Percentiles rank a stretch among this genome's conserved stretches.
Conservation (phyloP, 2,888 invertebrate species). For the Drosophila longiperda region DNA sequence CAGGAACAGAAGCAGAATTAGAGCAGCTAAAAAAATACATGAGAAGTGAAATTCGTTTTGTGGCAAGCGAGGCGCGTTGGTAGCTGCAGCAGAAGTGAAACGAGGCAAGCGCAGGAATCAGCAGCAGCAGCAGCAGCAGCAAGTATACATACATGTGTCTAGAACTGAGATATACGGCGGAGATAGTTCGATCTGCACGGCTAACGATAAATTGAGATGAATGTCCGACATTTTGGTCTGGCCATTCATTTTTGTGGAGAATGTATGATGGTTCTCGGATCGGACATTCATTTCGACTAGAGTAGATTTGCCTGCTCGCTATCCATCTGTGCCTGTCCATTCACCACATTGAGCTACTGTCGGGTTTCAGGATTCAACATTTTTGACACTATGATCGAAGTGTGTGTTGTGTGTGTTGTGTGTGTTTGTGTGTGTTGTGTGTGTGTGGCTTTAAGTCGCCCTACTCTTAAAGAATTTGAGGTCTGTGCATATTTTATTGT, state of each 20-base stretch:
- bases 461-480: slow-evolving; percentile 24
- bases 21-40: slow-evolving; percentile 67
- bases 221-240: slow-evolving; percentile 53
- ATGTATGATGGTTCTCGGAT: background rate
- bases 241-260: slow-evolving; percentile 25
- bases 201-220: slow-evolving; percentile 78
- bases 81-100: slow-evolving; percentile 4
- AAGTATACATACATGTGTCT: slow-evolving; percentile 16
- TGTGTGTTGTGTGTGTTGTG: background rate
- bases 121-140: slow-evolving; percentile 9
- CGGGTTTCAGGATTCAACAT: slow-evolving; percentile 25
- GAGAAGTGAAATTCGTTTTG: slow-evolving; percentile 75
- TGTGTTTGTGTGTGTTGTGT: no score
- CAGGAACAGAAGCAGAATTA: slow-evolving; percentile 5
- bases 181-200: slow-evolving; percentile 68
- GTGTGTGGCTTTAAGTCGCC: slow-evolving; percentile 27
- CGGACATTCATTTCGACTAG: slow-evolving; percentile 12
- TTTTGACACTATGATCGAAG: slow-evolving; percentile 34
- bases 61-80: slow-evolving; percentile 34
- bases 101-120: background rate
- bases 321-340: slow-evolving; percentile 51
- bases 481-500: slow-evolving; percentile 65
- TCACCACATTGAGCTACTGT: slow-evolving; percentile 11
- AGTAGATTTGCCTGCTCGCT: slow-evolving; percentile 68
- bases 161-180: slow-evolving; percentile 57